These are phyloP conservation scores for Aphrocallistes beatrix DNA, from an alignment of 37 sponge, comb jelly and placozoan genomes.

Conservation along the genomic window DNA sequence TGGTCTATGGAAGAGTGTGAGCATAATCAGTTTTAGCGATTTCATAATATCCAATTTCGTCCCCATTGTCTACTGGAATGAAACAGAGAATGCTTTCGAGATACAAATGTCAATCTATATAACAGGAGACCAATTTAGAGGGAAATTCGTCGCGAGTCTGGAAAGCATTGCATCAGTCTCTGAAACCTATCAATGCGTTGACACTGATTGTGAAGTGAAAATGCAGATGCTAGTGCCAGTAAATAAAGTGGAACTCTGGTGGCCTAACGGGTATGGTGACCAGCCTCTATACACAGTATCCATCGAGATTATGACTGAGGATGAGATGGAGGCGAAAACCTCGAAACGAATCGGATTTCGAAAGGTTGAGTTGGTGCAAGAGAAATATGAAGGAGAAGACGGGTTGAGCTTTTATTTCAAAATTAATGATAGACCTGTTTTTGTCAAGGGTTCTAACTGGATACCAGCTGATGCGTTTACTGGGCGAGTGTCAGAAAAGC, in stretches of 20 bases:
- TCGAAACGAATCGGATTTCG: constrained; percentile 57
- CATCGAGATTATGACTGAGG: not conserved
- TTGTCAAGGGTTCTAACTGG: constrained; percentile 78
- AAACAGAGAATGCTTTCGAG: not conserved
- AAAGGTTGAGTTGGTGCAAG: constrained; percentile 57
- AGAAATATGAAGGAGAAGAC: constrained; percentile 20
- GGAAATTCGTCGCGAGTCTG: not conserved
- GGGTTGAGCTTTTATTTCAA: constrained; percentile 67
- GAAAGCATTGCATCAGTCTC: not conserved
- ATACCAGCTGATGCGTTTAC: constrained; percentile 87
- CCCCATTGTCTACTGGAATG: constrained; percentile 27
- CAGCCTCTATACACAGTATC: not conserved
- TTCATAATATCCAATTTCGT: constrained; percentile 27
- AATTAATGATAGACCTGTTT: constrained; percentile 55
- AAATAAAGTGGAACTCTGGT: constrained; percentile 25
- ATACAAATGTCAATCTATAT: not conserved
- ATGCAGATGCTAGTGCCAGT: not conserved
- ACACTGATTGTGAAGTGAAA: not conserved
- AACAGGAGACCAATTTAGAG: not conserved
- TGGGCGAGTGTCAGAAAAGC: constrained; percentile 38
- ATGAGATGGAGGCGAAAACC: not conserved
- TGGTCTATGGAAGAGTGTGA: constrained; percentile 62
- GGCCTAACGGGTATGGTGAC: constrained; percentile 38
- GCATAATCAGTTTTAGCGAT: constrained; percentile 17
- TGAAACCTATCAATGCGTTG: not conserved